Percentiles rank a stretch among this genome's conserved stretches.
phyloP scores from a whole-genome alignment of 2,888 invertebrate genomes.

The Rhimphoctona megacephalus region DNA sequence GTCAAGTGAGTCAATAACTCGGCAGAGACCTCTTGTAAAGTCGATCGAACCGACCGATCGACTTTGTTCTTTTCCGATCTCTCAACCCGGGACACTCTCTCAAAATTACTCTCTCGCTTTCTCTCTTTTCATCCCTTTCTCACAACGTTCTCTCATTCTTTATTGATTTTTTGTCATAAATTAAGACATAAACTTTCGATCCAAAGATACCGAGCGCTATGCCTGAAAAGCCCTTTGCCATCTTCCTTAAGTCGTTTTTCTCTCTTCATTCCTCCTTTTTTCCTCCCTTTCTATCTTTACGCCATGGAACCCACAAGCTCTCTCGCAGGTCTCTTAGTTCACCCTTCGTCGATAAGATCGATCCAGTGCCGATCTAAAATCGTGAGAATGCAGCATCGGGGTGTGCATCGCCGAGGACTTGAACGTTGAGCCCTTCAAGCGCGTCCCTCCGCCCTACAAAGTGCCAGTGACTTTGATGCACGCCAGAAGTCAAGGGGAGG shows the following conservation, averaged over 20 bases:
- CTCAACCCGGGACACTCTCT: constrained; percentile 60
- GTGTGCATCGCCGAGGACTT: constrained; percentile 25
- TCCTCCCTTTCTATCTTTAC: constrained; percentile 41
- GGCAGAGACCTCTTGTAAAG: constrained; percentile 66
- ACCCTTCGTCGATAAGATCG: constrained; percentile 71
- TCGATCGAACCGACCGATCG: constrained; percentile 68
- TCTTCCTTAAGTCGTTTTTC: constrained; percentile 23
- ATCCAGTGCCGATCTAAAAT: constrained; percentile 69
- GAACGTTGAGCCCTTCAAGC: constrained; percentile 11
- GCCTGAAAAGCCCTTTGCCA: constrained; percentile 56
- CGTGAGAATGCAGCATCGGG: constrained; percentile 73
- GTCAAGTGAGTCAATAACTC: constrained; percentile 72
- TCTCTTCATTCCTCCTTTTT: constrained; percentile 3
- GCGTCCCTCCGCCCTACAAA: constrained; percentile 30
- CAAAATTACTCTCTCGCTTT: constrained; percentile 50
- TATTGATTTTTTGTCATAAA: constrained; percentile 69
- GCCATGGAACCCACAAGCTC: constrained; percentile 45
- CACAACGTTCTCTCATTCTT: constrained; percentile 40
- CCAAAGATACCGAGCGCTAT: constrained; percentile 38
- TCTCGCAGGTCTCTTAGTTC: constrained; percentile 54
- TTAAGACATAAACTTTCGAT: constrained; percentile 66
- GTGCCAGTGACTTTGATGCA: constrained; percentile 66
- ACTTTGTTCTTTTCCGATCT: constrained; percentile 69
- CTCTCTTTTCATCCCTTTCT: constrained; percentile 21
- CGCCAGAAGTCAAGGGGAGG: constrained; percentile 65